These are phyloP conservation scores for Rotaria socialis DNA, from an alignment of 2,888 invertebrate genomes.

Conservation along the genomic window DNA sequence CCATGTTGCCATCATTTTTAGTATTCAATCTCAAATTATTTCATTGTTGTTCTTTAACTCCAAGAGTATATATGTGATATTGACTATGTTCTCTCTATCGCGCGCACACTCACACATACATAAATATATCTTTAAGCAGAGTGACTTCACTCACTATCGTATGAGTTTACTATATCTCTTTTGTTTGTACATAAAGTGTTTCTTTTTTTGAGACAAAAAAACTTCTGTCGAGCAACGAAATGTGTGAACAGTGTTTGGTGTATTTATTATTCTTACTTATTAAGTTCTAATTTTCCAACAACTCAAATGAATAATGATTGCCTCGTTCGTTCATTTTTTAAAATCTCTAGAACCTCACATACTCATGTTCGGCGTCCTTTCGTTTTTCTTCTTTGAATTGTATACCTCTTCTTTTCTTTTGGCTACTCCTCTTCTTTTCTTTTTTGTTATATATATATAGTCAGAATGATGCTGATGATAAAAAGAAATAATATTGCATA, in stretches of 20 bases:
- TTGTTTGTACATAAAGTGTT: constrained; percentile 1
- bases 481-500: not conserved
- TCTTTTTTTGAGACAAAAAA: not conserved
- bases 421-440: not conserved
- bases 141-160: not conserved
- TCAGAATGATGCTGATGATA: constrained; percentile 13
- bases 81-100: not conserved
- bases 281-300: not conserved
- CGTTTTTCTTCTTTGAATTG: not conserved
- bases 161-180: not conserved
- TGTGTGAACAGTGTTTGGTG: constrained; percentile 26
- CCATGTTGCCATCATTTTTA: not conserved
- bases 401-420: not conserved
- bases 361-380: constrained; percentile 6
- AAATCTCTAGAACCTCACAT: constrained; percentile 19
- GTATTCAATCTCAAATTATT: constrained; percentile 7
- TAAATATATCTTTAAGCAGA: not conserved
- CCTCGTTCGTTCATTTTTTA: not conserved
- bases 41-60: not conserved
- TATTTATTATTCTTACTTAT: constrained; percentile 12
- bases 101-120: not conserved
- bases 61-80: constrained; percentile 23
- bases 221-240: constrained; percentile 22
- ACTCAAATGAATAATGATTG: not conserved
- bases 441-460: not conserved